Evolutionary conservation across 1,140 invertebrate genomes (phyloP).

Genomic region (Pogonus chalceus): DNA sequence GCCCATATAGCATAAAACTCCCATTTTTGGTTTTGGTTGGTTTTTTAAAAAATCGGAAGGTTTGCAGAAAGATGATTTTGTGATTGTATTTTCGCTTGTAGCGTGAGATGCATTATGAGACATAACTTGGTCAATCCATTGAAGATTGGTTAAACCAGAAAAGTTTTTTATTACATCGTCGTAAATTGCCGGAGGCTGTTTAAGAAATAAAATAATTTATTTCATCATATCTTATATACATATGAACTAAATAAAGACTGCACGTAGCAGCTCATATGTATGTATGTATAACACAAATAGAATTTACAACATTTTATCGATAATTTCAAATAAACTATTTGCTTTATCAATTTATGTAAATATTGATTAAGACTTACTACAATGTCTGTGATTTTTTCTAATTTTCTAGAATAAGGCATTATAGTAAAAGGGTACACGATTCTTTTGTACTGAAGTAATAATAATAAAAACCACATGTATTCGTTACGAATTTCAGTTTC

Average conservation of each 20-base stretch:
- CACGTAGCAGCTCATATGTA: no score
- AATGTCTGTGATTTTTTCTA: constrained; percentile 29
- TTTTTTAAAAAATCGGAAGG: constrained; percentile 22
- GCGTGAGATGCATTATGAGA: constrained; percentile 9
- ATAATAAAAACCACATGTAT: constrained; percentile 36
- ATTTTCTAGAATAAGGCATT: constrained; percentile 24
- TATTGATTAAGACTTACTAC: constrained; percentile 30
- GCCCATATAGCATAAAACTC: constrained; percentile 25
- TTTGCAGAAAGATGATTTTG: no score
- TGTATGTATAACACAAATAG: no score
- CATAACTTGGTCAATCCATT: constrained; percentile 20
- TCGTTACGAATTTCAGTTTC: constrained; percentile 30
- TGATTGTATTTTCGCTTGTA: constrained; percentile 4
- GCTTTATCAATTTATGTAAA: no score
- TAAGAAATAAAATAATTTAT: constrained; percentile 10
- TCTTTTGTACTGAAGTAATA: constrained; percentile 32
- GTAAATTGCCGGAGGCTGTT: constrained; percentile 28
- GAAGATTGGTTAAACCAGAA: constrained; percentile 25
- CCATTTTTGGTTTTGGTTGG: constrained; percentile 22
- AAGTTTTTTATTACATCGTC: constrained; percentile 26
- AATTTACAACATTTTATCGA: no score
- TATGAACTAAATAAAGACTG: no score
- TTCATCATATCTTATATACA: no score
- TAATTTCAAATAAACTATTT: no score
- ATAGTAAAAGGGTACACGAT: constrained; percentile 32